phyloP scores from a whole-genome alignment of 2,888 invertebrate species.

The Drosophila merina region DNA sequence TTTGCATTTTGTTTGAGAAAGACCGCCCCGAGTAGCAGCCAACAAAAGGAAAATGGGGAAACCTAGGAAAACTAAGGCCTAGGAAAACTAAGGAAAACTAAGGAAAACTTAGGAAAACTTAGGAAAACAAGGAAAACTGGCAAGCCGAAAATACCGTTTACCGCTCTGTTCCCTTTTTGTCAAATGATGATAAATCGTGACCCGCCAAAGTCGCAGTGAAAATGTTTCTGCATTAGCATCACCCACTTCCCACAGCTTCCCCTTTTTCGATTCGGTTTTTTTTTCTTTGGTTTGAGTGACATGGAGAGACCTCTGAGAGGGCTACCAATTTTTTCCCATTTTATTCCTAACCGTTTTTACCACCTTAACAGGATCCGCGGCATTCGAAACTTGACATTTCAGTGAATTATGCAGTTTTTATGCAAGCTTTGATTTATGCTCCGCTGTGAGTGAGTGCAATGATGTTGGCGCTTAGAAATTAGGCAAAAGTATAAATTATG shows the following conservation, averaged over 20 bases:
- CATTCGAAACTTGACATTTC: slow-evolving; percentile 66
- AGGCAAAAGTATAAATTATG: slow-evolving; percentile 71
- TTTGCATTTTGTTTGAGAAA: slow-evolving; percentile 46
- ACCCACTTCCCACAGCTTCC: slow-evolving; percentile 36
- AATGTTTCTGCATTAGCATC: slow-evolving; percentile 52
- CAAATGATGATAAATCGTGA: slow-evolving; percentile 79
- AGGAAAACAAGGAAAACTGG: slow-evolving; percentile 32
- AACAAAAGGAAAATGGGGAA: slow-evolving; percentile 12
- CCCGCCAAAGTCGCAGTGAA: slow-evolving; percentile 62
- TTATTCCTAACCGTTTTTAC: slow-evolving; percentile 10
- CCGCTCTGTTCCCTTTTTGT: slow-evolving; percentile 67
- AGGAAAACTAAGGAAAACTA: slow-evolving; percentile 1
- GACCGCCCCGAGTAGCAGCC: slow-evolving; percentile 32
- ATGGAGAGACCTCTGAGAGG: slow-evolving; percentile 49
- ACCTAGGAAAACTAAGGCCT: not conserved
- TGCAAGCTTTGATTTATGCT: slow-evolving; percentile 67
- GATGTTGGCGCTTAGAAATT: slow-evolving; percentile 56
- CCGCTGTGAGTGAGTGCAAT: slow-evolving; percentile 10
- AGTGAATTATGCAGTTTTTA: slow-evolving; percentile 77
- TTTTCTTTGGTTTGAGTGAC: slow-evolving; percentile 58
- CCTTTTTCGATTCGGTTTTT: slow-evolving; percentile 32
- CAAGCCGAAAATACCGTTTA: slow-evolving; percentile 32
- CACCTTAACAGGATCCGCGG: slow-evolving; percentile 26
- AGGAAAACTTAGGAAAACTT: slow-evolving; percentile 13
- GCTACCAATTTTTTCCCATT: slow-evolving; percentile 41